phyloP scores from a whole-genome alignment of 2,113 vertebrate species.

The Xiphophorus maculatus region DNA sequence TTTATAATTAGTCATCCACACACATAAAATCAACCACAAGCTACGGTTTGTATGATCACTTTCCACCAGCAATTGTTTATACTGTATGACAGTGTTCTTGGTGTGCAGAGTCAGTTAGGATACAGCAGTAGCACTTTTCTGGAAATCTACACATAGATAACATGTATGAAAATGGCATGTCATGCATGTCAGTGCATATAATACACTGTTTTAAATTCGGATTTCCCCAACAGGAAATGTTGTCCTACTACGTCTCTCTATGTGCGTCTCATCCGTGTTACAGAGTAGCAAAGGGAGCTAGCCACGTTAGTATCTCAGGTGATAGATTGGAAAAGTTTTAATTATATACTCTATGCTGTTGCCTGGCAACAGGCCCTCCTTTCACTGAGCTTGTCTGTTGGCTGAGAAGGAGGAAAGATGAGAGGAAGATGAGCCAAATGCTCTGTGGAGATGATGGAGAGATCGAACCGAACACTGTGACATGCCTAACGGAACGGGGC shows the following conservation, averaged over 20 bases:
- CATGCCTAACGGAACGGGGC: slow-evolving; percentile 20
- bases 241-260: background rate
- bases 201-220: too few relatives aligned
- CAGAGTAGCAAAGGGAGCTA: slow-evolving; percentile 63
- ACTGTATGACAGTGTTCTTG: background rate
- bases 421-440: slow-evolving; percentile 47
- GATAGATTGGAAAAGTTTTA: slow-evolving; percentile 80
- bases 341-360: slow-evolving; percentile 75
- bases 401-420: slow-evolving; percentile 62
- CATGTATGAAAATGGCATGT: background rate
- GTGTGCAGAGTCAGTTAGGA: too few relatives aligned
- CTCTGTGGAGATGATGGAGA: slow-evolving; percentile 15
- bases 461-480: slow-evolving; percentile 15
- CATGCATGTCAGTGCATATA: too few relatives aligned
- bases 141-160: background rate
- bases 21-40: too few relatives aligned
- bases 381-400: slow-evolving; percentile 59
- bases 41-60: background rate
- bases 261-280: slow-evolving; percentile 52
- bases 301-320: slow-evolving; percentile 70
- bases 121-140: background rate
- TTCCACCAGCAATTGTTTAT: background rate
- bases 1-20: too few relatives aligned
- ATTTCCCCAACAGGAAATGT: background rate
- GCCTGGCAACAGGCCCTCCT: slow-evolving; percentile 75